phyloP scores from a whole-genome alignment of 2,888 invertebrate genomes.

The Eretmocerus hayati region DNA sequence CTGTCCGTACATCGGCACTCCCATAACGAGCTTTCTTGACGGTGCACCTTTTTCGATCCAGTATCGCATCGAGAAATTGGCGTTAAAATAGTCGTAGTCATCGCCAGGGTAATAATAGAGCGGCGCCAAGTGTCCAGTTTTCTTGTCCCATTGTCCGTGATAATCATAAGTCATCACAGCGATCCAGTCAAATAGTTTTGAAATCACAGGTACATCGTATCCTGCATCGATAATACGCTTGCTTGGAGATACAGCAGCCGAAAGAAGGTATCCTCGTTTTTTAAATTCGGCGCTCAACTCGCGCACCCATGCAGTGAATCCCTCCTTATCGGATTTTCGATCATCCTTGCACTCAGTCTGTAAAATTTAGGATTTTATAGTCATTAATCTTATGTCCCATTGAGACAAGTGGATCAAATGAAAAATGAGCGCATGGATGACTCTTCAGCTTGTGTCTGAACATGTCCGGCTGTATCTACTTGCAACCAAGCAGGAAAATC shows the following conservation, averaged over 20 bases:
- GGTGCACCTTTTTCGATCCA: slow-evolving; percentile 80
- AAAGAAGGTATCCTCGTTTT: slow-evolving; percentile 62
- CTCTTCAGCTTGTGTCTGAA: no score
- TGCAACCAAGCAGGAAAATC: no score
- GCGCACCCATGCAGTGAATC: slow-evolving; percentile 66
- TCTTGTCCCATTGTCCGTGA: slow-evolving; percentile 84
- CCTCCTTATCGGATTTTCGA: slow-evolving; percentile 72
- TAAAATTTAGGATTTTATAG: not conserved
- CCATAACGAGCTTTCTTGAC: slow-evolving; percentile 72
- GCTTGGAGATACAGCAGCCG: slow-evolving; percentile 77
- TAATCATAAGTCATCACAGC: slow-evolving; percentile 87
- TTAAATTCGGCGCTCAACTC: slow-evolving; percentile 64
- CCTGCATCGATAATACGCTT: slow-evolving; percentile 75
- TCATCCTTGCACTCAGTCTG: slow-evolving; percentile 77
- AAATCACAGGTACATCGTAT: slow-evolving; percentile 69
- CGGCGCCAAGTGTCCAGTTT: slow-evolving; percentile 80
- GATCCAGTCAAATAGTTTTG: slow-evolving; percentile 73
- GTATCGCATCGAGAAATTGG: slow-evolving; percentile 76
- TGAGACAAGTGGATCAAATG: not conserved
- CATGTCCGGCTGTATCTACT: no score
- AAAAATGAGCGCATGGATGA: no score
- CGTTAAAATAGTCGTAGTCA: slow-evolving; percentile 70
- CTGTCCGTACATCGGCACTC: slow-evolving; percentile 80
- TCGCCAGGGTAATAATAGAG: slow-evolving; percentile 74
- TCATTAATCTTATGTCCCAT: not conserved